Conservation (phyloP, 2,888 invertebrate species). For the Proisotoma minuta region DNA sequence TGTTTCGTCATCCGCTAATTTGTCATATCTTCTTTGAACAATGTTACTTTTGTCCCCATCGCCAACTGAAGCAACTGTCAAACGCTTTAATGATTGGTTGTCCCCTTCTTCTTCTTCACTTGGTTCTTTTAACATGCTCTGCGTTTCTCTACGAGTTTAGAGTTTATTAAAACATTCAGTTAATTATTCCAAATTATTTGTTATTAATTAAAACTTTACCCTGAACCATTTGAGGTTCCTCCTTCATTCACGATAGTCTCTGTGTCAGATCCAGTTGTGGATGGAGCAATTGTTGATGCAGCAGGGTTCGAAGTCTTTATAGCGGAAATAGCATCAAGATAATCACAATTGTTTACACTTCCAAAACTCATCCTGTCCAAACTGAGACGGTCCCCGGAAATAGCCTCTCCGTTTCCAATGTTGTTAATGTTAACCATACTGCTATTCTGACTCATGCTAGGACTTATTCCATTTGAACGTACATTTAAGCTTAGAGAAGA, state of each 20-base stretch:
- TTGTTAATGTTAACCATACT: constrained; percentile 45
- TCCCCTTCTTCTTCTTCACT: constrained; percentile 43
- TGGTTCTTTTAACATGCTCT: constrained; percentile 41
- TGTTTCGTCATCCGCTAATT: constrained; percentile 46
- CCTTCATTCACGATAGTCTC: constrained; percentile 47
- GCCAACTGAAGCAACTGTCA: constrained; percentile 13
- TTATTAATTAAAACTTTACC: constrained; percentile 25
- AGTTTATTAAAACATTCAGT: not conserved
- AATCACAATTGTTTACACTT: constrained; percentile 42
- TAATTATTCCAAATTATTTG: not conserved
- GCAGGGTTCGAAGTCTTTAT: constrained; percentile 47
- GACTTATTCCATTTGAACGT: constrained; percentile 28
- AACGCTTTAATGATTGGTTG: constrained; percentile 30
- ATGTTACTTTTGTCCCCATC: constrained; percentile 45
- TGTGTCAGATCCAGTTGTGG: constrained; percentile 42
- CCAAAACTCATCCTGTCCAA: constrained; percentile 44
- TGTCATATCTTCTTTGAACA: constrained; percentile 47
- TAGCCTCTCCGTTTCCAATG: constrained; percentile 26
- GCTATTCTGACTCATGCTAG: constrained; percentile 42
- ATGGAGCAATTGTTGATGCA: constrained; percentile 39
- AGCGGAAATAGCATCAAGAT: constrained; percentile 47
- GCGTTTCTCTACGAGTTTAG: constrained; percentile 33
- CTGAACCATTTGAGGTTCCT: constrained; percentile 43
- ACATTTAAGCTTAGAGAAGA: constrained; percentile 42
- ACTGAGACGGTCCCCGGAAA: constrained; percentile 36